These are phyloP conservation scores for Sinocyclocheilus anshuiensis DNA, from an alignment of 2,113 vertebrate genomes.

Conservation along the genomic window DNA sequence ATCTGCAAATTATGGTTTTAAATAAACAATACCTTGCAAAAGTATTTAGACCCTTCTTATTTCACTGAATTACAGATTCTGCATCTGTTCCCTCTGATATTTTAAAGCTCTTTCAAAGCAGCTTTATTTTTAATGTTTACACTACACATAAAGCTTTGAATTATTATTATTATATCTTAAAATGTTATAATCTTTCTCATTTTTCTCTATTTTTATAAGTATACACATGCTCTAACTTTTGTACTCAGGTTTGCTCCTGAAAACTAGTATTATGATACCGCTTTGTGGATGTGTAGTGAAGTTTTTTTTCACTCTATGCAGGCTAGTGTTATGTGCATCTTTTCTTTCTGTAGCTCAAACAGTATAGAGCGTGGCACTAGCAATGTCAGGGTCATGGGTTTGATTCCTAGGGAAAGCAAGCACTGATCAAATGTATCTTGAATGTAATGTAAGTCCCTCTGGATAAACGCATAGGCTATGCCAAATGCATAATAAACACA, in stretches of 20 bases:
- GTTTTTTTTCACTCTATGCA: background rate
- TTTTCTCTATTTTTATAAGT: background rate
- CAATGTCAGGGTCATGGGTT: background rate
- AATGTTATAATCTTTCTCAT: too few relatives aligned
- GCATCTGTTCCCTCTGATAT: background rate
- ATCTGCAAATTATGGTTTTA: background rate
- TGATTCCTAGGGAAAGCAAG: background rate
- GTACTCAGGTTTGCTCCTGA: background rate
- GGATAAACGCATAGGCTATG: too few relatives aligned
- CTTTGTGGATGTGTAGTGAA: background rate
- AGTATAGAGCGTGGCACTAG: background rate
- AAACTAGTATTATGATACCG: background rate
- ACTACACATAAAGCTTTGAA: background rate
- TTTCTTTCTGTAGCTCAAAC: background rate
- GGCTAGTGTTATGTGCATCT: background rate
- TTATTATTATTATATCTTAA: background rate
- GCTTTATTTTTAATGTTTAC: background rate
- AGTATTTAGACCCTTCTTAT: background rate
- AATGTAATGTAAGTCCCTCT: background rate
- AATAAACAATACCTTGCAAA: background rate
- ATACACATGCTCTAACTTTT: background rate
- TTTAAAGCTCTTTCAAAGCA: background rate
- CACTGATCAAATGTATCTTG: background rate
- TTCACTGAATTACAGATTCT: conserved; percentile 3
- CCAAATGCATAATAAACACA: too few relatives aligned